Conservation (phyloP, 2,113 vertebrate genomes). For the Petrocephalus microphthalmus region DNA sequence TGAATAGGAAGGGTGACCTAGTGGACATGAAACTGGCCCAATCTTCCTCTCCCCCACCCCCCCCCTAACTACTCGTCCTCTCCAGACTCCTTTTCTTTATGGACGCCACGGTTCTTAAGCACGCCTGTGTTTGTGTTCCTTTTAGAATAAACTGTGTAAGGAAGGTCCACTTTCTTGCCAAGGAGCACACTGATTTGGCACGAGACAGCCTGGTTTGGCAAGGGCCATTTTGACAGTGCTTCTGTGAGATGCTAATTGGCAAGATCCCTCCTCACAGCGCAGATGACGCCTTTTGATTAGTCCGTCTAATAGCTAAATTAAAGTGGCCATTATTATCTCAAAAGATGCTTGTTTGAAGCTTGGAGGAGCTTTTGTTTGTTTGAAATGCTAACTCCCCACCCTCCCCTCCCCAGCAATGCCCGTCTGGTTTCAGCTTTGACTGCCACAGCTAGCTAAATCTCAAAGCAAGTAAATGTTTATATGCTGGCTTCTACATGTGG, state of each 20-base stretch:
- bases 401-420: not conserved
- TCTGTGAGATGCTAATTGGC: conserved; percentile 2
- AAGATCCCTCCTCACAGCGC: not conserved
- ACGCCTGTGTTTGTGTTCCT: not conserved
- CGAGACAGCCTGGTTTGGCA: not conserved
- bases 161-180: not conserved
- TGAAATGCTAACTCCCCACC: not conserved
- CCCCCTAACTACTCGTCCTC: not conserved
- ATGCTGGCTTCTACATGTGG: not conserved
- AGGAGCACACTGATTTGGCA: not conserved
- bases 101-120: not conserved
- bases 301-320: not conserved
- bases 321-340: not conserved
- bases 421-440: not conserved
- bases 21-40: not conserved
- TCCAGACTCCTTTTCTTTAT: not conserved
- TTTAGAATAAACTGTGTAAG: not conserved
- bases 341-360: not conserved
- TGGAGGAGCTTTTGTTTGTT: conserved; percentile 3
- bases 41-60: not conserved
- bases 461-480: not conserved
- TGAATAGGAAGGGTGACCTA: not conserved
- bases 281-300: not conserved
- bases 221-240: not conserved
- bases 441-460: not conserved